Percentiles rank a stretch among this genome's conserved stretches.
phyloP scores from a whole-genome alignment of 2,113 vertebrate genomes.

The Dipodomys stephensi region DNA sequence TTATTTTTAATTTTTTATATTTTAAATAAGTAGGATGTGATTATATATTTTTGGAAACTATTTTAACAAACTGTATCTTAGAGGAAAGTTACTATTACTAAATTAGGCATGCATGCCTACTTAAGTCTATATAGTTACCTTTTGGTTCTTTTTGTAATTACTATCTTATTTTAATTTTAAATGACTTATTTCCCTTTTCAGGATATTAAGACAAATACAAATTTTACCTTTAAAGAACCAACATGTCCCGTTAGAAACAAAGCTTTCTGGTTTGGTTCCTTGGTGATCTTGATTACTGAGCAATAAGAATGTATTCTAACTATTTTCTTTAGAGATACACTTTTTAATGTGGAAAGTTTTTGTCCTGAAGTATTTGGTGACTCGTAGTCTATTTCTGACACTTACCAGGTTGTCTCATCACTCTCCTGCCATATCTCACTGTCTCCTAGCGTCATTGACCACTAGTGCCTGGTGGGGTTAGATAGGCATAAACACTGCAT shows the following conservation, averaged over 20 bases:
- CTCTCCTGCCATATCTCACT: constrained; percentile 82
- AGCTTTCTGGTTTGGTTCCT: constrained; percentile 67
- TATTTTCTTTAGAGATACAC: constrained; percentile 52
- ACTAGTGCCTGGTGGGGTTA: constrained; percentile 81
- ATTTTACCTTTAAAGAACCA: constrained; percentile 1
- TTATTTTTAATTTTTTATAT: neutral
- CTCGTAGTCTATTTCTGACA: constrained; percentile 76
- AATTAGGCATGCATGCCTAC: too few relatives aligned
- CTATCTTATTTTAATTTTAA: constrained; percentile 49
- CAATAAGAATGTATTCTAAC: constrained; percentile 58
- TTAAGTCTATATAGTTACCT: too few relatives aligned
- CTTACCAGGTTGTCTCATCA: constrained; percentile 79
- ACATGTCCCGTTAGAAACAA: neutral
- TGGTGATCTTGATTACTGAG: constrained; percentile 55
- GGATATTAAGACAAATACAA: constrained; percentile 37
- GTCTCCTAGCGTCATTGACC: constrained; percentile 81
- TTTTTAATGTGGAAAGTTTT: constrained; percentile 69
- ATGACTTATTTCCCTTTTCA: neutral
- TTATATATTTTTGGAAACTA: too few relatives aligned
- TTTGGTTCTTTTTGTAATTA: neutral
- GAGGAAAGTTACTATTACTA: too few relatives aligned
- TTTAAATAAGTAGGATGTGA: too few relatives aligned
- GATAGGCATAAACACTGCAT: constrained; percentile 84
- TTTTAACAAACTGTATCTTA: too few relatives aligned
- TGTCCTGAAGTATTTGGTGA: constrained; percentile 66